phyloP scores from a whole-genome alignment of 1,140 invertebrate species.

The Caerostris extrusa region DNA sequence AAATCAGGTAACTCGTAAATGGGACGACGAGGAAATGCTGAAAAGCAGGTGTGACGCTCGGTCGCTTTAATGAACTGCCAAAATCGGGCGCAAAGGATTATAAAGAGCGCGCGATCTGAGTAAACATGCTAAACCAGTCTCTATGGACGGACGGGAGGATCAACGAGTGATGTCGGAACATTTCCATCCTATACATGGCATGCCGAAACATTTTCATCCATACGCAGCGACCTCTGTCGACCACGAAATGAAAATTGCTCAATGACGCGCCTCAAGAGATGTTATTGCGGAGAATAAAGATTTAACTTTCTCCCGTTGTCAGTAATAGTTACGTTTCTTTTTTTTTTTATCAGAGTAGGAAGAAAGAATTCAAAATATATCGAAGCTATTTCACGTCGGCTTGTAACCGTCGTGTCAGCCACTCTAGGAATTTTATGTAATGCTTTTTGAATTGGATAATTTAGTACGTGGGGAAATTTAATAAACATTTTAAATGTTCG shows the following conservation, averaged over 20 bases:
- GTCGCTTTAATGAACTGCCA: conserved; percentile 66
- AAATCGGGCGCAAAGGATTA: conserved; percentile 77
- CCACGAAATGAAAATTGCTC: background rate
- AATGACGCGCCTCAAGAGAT: conserved; percentile 24
- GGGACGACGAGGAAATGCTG: conserved; percentile 68
- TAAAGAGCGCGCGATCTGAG: conserved; percentile 52
- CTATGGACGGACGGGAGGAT: background rate
- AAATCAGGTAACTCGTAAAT: conserved; percentile 54
- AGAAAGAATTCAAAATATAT: background rate
- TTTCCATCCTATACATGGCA: conserved; percentile 58
- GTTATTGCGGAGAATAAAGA: background rate
- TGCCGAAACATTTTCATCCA: background rate
- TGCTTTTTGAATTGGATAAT: background rate
- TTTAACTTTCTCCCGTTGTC: background rate
- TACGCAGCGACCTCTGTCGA: conserved; percentile 59
- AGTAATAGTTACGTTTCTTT: background rate
- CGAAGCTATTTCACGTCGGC: background rate
- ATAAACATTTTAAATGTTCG: background rate
- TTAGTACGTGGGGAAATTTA: background rate
- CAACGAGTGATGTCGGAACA: conserved; percentile 47
- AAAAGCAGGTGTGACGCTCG: conserved; percentile 69
- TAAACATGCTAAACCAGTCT: conserved; percentile 72
- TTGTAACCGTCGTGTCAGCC: background rate
- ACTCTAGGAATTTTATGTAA: background rate
- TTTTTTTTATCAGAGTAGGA: conserved; percentile 17